These are phyloP conservation scores for Amyelois transitella DNA, from an alignment of 1,140 invertebrate genomes.

Conservation along the genomic window DNA sequence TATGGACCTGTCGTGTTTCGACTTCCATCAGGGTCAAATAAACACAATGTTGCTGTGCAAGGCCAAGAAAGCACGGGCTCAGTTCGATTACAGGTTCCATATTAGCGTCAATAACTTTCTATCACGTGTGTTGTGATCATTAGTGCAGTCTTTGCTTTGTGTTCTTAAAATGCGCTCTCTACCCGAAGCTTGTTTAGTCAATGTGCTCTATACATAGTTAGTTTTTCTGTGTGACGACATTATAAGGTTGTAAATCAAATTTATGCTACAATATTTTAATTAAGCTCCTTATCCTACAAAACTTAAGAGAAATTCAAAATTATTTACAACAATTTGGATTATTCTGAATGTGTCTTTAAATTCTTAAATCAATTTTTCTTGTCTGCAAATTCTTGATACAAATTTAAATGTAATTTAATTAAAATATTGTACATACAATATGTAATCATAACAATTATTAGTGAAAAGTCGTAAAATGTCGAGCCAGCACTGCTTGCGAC, in stretches of 20 bases:
- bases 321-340: too few species aligned
- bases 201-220: conserved; percentile 19
- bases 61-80: conserved; percentile 78
- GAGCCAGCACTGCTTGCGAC: conserved; percentile 26
- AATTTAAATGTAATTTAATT: not conserved
- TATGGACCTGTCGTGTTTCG: conserved; percentile 88
- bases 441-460: not conserved
- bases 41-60: conserved; percentile 78
- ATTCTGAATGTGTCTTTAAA: too few species aligned
- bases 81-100: conserved; percentile 79
- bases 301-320: not conserved
- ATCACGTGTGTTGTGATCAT: conserved; percentile 67
- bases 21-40: conserved; percentile 87
- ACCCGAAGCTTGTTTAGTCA: conserved; percentile 36
- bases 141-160: conserved; percentile 63
- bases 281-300: not conserved
- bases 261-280: conserved; percentile 13
- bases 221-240: conserved; percentile 12
- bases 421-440: not conserved
- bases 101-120: conserved; percentile 57
- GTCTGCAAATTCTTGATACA: too few species aligned
- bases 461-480: too few species aligned
- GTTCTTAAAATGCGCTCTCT: conserved; percentile 44
- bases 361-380: too few species aligned
- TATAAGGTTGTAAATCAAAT: conserved; percentile 14